Percentiles rank a stretch among this genome's conserved stretches.
phyloP scores from a whole-genome alignment of 2,888 invertebrate species.

The Eurois occulta region DNA sequence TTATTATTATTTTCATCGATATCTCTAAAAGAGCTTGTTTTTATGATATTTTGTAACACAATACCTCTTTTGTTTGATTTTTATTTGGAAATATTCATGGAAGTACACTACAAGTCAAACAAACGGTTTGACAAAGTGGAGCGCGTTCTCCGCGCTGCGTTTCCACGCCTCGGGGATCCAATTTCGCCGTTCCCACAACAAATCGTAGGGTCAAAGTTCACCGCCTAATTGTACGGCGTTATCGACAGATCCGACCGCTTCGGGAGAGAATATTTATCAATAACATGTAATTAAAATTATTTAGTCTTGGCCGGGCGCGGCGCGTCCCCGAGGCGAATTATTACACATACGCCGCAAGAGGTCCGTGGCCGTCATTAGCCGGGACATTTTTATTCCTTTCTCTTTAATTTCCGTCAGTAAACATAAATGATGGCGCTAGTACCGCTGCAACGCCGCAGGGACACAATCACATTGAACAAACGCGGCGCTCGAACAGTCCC shows the following conservation, averaged over 20 bases:
- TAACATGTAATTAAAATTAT: slow-evolving; percentile 90
- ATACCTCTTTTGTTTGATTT: slow-evolving; percentile 50
- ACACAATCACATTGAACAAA: slow-evolving; percentile 67
- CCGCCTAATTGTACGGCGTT: slow-evolving; percentile 87
- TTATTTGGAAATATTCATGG: slow-evolving; percentile 54
- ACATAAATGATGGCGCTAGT: slow-evolving; percentile 88
- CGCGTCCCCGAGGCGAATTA: slow-evolving; percentile 86
- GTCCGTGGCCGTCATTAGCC: slow-evolving; percentile 86
- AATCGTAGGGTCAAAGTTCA: slow-evolving; percentile 88
- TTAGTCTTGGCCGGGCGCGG: slow-evolving; percentile 79
- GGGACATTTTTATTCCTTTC: slow-evolving; percentile 89
- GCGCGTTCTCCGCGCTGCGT: slow-evolving; percentile 51
- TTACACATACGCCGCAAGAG: slow-evolving; percentile 89
- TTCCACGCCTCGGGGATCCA: slow-evolving; percentile 77
- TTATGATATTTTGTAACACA: slow-evolving; percentile 59
- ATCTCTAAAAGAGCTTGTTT: slow-evolving; percentile 62
- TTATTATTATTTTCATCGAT: slow-evolving; percentile 70
- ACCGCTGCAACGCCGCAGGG: slow-evolving; percentile 84
- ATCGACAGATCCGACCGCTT: slow-evolving; percentile 87
- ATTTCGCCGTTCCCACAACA: slow-evolving; percentile 88
- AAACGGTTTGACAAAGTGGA: slow-evolving; percentile 51
- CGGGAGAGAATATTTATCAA: slow-evolving; percentile 88
- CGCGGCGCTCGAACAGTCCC: slow-evolving; percentile 35
- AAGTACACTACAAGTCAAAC: slow-evolving; percentile 46
- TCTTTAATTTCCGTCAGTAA: slow-evolving; percentile 89